Conservation (phyloP, 2,888 invertebrate genomes). For the Diogma glabrata region DNA sequence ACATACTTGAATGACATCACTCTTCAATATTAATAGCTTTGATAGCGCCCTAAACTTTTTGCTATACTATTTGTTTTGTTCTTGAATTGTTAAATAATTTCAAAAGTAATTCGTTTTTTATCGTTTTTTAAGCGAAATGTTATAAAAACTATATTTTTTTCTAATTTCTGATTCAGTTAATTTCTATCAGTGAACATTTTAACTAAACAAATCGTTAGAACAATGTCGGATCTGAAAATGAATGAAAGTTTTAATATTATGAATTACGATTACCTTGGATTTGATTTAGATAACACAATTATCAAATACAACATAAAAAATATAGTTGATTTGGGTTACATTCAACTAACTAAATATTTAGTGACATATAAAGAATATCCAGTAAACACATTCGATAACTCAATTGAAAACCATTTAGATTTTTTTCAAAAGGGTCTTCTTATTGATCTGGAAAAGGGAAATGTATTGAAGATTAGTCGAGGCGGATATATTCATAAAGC, state of each 20-base stretch:
- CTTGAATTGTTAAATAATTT: no score
- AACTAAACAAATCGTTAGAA: no score
- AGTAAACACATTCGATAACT: constrained; percentile 36
- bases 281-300: constrained; percentile 66
- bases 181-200: no score
- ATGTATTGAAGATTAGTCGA: constrained; percentile 48
- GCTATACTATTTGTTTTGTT: no score
- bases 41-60: no score
- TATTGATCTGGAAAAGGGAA: constrained; percentile 54
- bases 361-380: constrained; percentile 47
- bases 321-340: constrained; percentile 49
- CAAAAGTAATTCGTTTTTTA: no score
- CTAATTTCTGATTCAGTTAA: no score
- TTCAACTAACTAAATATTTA: constrained; percentile 46
- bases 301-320: constrained; percentile 56
- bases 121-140: no score
- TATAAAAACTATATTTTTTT: no score
- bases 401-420: constrained; percentile 44
- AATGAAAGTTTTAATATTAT: constrained; percentile 30
- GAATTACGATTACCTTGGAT: constrained; percentile 57
- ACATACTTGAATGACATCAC: no score
- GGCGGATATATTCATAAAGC: constrained; percentile 51
- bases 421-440: constrained; percentile 62
- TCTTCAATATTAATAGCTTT: no score
- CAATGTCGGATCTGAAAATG: no score